These are phyloP conservation scores for Bactericera cockerelli DNA, from an alignment of 1,140 invertebrate species.

Conservation along the genomic window DNA sequence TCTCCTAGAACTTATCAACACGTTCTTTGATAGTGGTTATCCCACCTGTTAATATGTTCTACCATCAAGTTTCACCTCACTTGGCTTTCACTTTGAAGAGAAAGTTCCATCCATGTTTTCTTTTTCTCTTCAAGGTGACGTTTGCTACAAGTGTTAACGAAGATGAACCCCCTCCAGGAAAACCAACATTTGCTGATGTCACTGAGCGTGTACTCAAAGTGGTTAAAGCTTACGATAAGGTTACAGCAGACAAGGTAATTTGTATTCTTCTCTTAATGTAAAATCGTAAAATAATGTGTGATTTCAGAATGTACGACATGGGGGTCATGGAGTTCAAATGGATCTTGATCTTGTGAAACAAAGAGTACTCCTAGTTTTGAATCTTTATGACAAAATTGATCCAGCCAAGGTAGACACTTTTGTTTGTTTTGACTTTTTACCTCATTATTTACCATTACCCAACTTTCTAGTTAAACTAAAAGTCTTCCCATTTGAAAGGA, in stretches of 20 bases:
- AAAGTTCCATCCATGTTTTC: background rate
- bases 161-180: background rate
- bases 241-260: constrained; percentile 55
- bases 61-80: no score
- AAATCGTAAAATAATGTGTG: background rate
- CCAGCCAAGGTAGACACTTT: constrained; percentile 61
- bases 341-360: constrained; percentile 66
- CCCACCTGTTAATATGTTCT: no score
- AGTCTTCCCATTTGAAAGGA: no score
- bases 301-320: constrained; percentile 26
- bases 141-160: background rate
- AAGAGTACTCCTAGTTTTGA: constrained; percentile 80
- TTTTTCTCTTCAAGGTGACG: background rate
- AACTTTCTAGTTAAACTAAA: no score
- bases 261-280: background rate
- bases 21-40: no score
- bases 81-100: background rate
- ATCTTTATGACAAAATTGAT: constrained; percentile 92
- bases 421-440: constrained; percentile 1
- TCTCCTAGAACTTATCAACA: no score
- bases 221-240: constrained; percentile 61
- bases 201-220: constrained; percentile 59
- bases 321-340: constrained; percentile 33
- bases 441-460: no score
- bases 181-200: constrained; percentile 33